Evolutionary conservation across 1,140 invertebrate genomes (phyloP).

Genomic region (Harpegnathos saltator): DNA sequence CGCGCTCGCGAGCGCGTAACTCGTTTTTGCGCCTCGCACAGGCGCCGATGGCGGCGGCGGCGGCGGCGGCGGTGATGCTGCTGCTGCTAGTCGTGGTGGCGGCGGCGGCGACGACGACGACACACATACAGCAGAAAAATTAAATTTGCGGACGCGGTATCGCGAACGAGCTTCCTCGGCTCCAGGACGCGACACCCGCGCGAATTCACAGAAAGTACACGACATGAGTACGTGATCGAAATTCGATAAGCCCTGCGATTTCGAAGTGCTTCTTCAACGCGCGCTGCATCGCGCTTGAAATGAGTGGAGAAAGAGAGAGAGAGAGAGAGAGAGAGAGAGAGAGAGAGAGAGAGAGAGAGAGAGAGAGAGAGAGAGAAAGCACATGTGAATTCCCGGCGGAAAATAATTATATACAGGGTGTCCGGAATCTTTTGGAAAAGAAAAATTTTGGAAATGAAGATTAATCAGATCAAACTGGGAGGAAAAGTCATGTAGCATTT

Average conservation of each 20-base stretch:
- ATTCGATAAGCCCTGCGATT: constrained; percentile 71
- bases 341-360: not conserved
- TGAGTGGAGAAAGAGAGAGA: not conserved
- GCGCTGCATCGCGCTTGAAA: not conserved
- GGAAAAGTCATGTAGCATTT: no score
- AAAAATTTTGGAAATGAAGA: no score
- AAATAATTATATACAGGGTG: no score
- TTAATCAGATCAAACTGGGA: no score
- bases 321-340: not conserved
- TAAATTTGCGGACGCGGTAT: constrained; percentile 68
- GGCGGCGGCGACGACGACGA: not conserved
- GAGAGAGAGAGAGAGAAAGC: not conserved
- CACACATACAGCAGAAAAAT: constrained; percentile 53
- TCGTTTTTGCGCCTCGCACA: not conserved
- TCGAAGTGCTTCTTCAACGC: constrained; percentile 16
- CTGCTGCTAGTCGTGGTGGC: no score
- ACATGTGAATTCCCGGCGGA: no score
- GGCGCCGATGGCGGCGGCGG: no score
- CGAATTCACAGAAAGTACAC: constrained; percentile 70
- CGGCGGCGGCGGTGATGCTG: not conserved
- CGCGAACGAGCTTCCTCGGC: constrained; percentile 55
- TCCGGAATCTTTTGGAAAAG: no score
- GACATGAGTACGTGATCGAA: constrained; percentile 73
- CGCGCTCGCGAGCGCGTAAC: constrained; percentile 13
- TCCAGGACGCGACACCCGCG: constrained; percentile 60